Percentiles rank a stretch among this genome's conserved stretches.
phyloP scores from a whole-genome alignment of 2,888 invertebrate genomes.

The Dexiosoma caninum region DNA sequence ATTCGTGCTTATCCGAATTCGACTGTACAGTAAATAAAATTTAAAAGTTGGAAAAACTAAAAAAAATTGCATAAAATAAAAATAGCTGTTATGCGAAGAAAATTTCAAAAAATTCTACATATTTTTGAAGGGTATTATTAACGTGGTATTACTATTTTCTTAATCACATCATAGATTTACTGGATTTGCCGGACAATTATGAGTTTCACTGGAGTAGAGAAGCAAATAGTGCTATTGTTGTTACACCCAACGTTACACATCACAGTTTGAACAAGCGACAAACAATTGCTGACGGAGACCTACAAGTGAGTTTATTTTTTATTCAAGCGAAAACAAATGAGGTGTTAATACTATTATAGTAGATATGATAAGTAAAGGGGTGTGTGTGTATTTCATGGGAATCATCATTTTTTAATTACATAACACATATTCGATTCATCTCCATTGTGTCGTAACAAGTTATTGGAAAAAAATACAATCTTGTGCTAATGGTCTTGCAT shows the following conservation, averaged over 20 bases:
- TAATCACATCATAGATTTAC: constrained; percentile 68
- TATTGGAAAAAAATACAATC: no score
- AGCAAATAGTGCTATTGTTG: constrained; percentile 65
- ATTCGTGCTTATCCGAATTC: no score
- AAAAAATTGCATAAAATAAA: no score
- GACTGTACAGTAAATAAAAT: no score
- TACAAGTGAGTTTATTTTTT: constrained; percentile 64
- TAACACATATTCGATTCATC: constrained; percentile 11
- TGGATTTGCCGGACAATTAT: constrained; percentile 70
- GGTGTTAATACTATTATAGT: background rate
- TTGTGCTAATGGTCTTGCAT: no score
- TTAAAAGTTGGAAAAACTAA: no score
- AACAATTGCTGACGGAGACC: constrained; percentile 38
- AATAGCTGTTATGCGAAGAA: no score
- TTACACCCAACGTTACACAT: constrained; percentile 54
- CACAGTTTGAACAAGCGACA: constrained; percentile 71
- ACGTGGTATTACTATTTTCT: background rate
- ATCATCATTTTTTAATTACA: constrained; percentile 23
- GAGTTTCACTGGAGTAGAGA: constrained; percentile 70
- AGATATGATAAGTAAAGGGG: background rate
- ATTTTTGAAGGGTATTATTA: constrained; percentile 1
- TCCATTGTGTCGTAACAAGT: constrained; percentile 4
- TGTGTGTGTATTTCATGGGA: background rate
- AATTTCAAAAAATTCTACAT: background rate
- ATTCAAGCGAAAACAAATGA: background rate